Evolutionary conservation across 2,797 vertebrate species (phyloP).

Genomic region (Echiichthys vipera): DNA sequence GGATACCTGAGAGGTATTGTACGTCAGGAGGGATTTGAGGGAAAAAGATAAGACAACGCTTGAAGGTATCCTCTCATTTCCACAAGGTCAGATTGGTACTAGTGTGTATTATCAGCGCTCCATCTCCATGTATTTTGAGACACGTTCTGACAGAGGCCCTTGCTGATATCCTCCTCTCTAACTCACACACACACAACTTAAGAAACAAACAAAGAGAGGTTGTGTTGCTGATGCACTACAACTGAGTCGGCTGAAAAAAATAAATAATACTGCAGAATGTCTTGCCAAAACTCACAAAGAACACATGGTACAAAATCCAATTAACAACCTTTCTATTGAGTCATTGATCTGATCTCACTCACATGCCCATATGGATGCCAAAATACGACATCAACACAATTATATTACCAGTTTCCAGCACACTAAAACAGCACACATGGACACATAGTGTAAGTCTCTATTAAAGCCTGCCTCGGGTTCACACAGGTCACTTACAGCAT

Average conservation of each 20-base stretch:
- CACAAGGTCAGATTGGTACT: slow-evolving; percentile 1
- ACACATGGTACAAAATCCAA: slow-evolving; percentile 12
- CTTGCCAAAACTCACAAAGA: slow-evolving; percentile 5
- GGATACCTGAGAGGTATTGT: slow-evolving; percentile 28
- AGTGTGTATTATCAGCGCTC: slow-evolving; percentile 29
- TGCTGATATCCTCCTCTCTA: neutral
- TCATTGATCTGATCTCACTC: slow-evolving; percentile 7
- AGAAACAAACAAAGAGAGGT: neutral
- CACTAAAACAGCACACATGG: slow-evolving; percentile 23
- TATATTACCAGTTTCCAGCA: slow-evolving; percentile 37
- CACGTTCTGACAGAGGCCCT: slow-evolving; percentile 46
- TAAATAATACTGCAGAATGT: too few relatives aligned
- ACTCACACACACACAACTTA: neutral
- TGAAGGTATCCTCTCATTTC: slow-evolving; percentile 38
- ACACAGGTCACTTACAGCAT: slow-evolving; percentile 60
- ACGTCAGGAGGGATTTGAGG: slow-evolving; percentile 26
- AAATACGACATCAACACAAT: slow-evolving; percentile 57
- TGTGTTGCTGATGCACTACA: neutral
- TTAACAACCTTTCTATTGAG: slow-evolving; percentile 1
- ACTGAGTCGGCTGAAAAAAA: neutral
- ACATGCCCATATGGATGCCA: slow-evolving; percentile 22
- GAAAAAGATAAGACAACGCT: slow-evolving; percentile 40
- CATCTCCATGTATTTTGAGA: slow-evolving; percentile 39
- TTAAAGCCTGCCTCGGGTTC: slow-evolving; percentile 65
- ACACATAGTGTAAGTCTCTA: slow-evolving; percentile 48